Conservation (phyloP, 1,140 invertebrate genomes). For the Formica selysi region DNA sequence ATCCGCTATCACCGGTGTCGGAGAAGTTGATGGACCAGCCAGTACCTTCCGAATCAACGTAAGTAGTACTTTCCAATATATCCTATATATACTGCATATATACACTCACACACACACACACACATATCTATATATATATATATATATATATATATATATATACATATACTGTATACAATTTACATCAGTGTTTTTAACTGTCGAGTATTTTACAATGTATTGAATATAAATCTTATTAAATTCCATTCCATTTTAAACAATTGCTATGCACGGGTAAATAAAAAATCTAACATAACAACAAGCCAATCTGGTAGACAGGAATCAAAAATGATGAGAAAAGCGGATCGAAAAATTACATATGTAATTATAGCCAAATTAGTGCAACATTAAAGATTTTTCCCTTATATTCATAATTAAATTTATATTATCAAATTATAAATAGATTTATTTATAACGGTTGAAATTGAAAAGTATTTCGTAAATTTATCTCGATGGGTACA, state of each 20-base stretch:
- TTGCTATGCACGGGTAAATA: too few relatives aligned
- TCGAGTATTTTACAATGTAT: neutral
- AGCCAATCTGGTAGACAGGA: neutral
- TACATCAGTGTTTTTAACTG: neutral
- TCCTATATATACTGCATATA: neutral
- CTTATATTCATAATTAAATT: neutral
- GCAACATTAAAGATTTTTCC: neutral
- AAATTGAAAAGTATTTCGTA: neutral
- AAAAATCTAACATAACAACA: neutral
- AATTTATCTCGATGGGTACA: neutral
- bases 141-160: too few relatives aligned
- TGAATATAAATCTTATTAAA: conserved; percentile 1
- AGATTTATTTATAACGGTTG: neutral
- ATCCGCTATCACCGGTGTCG: conserved; percentile 89
- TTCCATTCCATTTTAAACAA: neutral
- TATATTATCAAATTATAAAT: neutral
- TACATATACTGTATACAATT: neutral
- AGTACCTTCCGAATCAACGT: conserved; percentile 92
- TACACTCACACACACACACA: too few relatives aligned
- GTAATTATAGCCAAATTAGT: neutral
- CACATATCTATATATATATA: too few relatives aligned
- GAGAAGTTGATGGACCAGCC: conserved; percentile 91
- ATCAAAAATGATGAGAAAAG: neutral
- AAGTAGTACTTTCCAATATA: conserved; percentile 82
- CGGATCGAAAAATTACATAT: too few relatives aligned